Percentiles rank a stretch among this genome's conserved stretches.
Evolutionary conservation across 2,888 invertebrate species (phyloP).

Genomic region (Drosophila tanythrix): DNA sequence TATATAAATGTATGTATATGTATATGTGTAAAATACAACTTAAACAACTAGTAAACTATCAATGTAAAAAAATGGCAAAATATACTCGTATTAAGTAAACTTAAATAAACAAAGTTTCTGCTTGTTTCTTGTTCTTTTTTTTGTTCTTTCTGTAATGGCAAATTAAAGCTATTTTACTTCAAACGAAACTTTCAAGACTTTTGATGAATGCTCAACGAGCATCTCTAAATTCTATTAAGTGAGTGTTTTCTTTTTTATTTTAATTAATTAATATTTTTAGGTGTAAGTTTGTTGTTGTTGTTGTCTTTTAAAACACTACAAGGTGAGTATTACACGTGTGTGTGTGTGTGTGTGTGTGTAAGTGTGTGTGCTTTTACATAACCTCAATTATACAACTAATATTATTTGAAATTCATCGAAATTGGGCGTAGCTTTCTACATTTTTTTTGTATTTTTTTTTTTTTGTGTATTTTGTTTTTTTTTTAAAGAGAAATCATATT

Average conservation of each 20-base stretch:
- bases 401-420: conserved; percentile 60
- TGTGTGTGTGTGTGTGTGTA: conserved; percentile 27
- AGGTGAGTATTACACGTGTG: conserved; percentile 41
- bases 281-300: conserved; percentile 24
- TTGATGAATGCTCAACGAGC: conserved; percentile 58
- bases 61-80: conserved; percentile 67
- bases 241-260: conserved; percentile 12
- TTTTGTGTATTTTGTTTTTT: conserved; percentile 48
- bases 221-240: conserved; percentile 37
- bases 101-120: conserved; percentile 53
- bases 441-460: conserved; percentile 20
- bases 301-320: conserved; percentile 42
- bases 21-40: conserved; percentile 45
- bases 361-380: conserved; percentile 52
- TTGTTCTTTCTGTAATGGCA: conserved; percentile 72
- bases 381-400: conserved; percentile 66
- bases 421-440: conserved; percentile 43
- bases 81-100: conserved; percentile 50
- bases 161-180: conserved; percentile 82
- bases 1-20: conserved; percentile 8
- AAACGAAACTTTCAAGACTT: conserved; percentile 46
- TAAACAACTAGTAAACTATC: conserved; percentile 48
- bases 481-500: conserved; percentile 83
- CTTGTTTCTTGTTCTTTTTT: conserved; percentile 18
- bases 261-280: conserved; percentile 29